Evolutionary conservation across 92 coral and sea anemone species (phyloP).

Genomic region (Phenganax subtilis): DNA sequence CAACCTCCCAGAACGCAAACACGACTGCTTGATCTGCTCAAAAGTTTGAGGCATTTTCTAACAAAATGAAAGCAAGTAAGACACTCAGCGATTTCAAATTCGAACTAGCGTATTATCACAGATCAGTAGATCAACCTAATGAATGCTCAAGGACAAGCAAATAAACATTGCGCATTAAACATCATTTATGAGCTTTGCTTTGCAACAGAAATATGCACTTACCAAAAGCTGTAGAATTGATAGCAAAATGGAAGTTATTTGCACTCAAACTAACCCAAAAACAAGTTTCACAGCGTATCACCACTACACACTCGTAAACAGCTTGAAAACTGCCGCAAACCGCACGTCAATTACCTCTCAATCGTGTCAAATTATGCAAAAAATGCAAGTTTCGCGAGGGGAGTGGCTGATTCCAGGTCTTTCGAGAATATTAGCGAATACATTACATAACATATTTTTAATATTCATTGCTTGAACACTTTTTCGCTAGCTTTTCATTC

Average conservation of each 20-base stretch:
- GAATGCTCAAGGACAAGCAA: background rate
- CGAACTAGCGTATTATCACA: constrained; percentile 14
- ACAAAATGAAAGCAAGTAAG: constrained; percentile 13
- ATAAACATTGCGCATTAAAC: background rate
- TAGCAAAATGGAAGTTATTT: background rate
- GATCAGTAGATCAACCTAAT: background rate
- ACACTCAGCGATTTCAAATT: constrained; percentile 2
- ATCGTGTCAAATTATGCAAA: constrained; percentile 40
- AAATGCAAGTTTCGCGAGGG: background rate
- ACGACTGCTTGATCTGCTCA: constrained; percentile 50
- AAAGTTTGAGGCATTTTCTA: constrained; percentile 47
- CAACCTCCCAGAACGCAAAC: constrained; percentile 40
- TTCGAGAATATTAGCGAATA: background rate
- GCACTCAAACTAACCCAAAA: background rate
- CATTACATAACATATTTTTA: no score
- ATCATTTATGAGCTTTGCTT: background rate
- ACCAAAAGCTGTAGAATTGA: background rate
- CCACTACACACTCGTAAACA: constrained; percentile 13
- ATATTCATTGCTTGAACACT: no score
- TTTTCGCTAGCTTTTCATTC: no score
- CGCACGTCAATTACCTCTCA: constrained; percentile 1
- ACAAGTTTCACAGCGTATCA: background rate
- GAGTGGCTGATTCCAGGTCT: background rate
- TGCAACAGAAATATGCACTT: background rate
- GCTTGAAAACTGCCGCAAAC: background rate